Conservation (phyloP, 1,140 invertebrate genomes). For the Antheraea pernyi region DNA sequence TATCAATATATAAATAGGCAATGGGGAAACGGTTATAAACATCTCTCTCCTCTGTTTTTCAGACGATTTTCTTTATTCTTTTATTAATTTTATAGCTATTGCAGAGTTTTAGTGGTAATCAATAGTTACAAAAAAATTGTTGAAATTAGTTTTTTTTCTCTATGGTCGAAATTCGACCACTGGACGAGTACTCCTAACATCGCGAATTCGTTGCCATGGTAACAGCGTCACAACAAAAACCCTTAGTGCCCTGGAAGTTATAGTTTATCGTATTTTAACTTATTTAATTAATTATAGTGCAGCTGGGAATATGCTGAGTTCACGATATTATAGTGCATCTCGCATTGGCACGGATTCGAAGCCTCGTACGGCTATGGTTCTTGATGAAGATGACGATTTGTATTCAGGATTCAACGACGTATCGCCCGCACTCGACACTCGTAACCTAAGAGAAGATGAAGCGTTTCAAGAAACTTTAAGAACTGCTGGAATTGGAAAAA, state of each 20-base stretch:
- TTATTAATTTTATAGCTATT: too few relatives aligned
- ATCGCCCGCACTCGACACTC: conserved; percentile 67
- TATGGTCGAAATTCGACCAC: too few relatives aligned
- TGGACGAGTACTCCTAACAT: too few relatives aligned
- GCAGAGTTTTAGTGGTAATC: too few relatives aligned
- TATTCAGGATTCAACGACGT: conserved; percentile 74
- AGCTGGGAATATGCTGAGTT: conserved; percentile 48
- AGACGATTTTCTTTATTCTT: too few relatives aligned
- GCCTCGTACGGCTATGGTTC: conserved; percentile 50
- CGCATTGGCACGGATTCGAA: conserved; percentile 50
- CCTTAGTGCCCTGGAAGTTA: neutral
- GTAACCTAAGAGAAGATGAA: conserved; percentile 63
- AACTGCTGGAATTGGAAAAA: conserved; percentile 65
- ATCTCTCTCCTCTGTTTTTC: too few relatives aligned
- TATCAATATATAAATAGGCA: too few relatives aligned
- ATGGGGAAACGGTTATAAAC: too few relatives aligned
- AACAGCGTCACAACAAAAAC: conserved; percentile 69
- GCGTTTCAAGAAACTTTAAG: conserved; percentile 66
- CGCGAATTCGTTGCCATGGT: conserved; percentile 44
- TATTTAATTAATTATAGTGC: neutral
- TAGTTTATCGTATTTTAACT: neutral
- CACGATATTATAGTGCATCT: conserved; percentile 52
- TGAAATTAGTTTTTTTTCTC: too few relatives aligned
- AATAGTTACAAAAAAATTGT: too few relatives aligned
- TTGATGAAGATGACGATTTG: conserved; percentile 70